Percentiles rank a stretch among this genome's conserved stretches.
Evolutionary conservation across 2,888 invertebrate genomes (phyloP).

Genomic region (Calliphora vomitoria): DNA sequence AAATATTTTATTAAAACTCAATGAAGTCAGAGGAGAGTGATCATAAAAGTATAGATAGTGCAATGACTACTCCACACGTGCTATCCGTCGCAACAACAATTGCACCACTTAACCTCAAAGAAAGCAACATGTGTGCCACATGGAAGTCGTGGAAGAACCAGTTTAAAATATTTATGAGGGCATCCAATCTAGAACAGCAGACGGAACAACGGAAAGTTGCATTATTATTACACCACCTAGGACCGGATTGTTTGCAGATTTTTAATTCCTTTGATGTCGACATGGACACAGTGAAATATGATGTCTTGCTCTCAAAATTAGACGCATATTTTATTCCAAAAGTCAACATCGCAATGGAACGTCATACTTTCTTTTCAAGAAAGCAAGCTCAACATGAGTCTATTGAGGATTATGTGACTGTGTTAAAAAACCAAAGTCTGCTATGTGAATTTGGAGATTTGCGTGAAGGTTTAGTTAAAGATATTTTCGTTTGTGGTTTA

Average conservation of each 20-base stretch:
- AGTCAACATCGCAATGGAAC: too few species aligned
- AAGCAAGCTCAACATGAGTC: constrained; percentile 14
- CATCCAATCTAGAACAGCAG: constrained; percentile 60
- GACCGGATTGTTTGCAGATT: constrained; percentile 34
- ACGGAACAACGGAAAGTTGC: constrained; percentile 41
- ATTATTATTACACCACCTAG: constrained; percentile 58
- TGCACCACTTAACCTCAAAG: constrained; percentile 59
- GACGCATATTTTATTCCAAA: too few species aligned
- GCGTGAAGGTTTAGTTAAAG: neutral
- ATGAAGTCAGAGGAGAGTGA: too few species aligned
- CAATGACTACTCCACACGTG: too few species aligned
- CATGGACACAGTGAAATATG: constrained; percentile 8
- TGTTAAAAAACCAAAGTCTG: constrained; percentile 22
- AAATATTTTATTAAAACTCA: too few species aligned
- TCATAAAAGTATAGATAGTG: too few species aligned
- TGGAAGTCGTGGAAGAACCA: constrained; percentile 71
- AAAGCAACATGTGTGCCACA: constrained; percentile 48
- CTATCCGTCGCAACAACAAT: constrained; percentile 38
- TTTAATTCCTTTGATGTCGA: too few species aligned
- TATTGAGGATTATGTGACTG: constrained; percentile 8
- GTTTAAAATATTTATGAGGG: constrained; percentile 73
- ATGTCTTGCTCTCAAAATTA: constrained; percentile 11
- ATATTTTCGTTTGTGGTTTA: constrained; percentile 4
- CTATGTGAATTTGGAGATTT: constrained; percentile 31
- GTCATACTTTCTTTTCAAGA: neutral